Evolutionary conservation across 1,140 invertebrate genomes (phyloP).

Genomic region (Aporrectodea caliginosa): DNA sequence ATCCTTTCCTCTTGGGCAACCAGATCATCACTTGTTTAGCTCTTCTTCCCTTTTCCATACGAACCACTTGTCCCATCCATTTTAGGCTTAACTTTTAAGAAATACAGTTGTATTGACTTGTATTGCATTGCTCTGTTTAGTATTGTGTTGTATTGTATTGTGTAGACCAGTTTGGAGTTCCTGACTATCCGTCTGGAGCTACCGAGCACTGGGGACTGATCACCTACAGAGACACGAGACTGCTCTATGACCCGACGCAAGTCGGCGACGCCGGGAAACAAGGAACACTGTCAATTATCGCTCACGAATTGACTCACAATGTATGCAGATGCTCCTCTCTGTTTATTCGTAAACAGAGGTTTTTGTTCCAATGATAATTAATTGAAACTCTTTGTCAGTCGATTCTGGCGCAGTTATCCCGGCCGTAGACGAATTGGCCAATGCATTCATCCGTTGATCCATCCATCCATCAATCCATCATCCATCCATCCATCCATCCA

Average conservation of each 20-base stretch:
- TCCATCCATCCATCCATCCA: too few relatives aligned
- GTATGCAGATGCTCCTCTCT: conserved; percentile 34
- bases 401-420: background rate
- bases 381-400: background rate
- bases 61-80: too few relatives aligned
- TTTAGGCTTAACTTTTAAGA: too few relatives aligned
- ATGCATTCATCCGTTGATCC: too few relatives aligned
- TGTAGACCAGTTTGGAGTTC: conserved; percentile 53
- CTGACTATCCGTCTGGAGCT: conserved; percentile 53
- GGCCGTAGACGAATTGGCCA: background rate
- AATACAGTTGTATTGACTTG: too few relatives aligned
- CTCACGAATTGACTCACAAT: conserved; percentile 80
- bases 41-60: too few relatives aligned
- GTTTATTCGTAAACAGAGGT: too few relatives aligned
- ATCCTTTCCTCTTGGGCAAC: background rate
- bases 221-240: conserved; percentile 55
- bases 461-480: too few relatives aligned
- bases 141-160: too few relatives aligned
- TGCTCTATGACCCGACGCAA: conserved; percentile 69
- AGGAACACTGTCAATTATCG: conserved; percentile 77
- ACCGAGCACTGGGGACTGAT: conserved; percentile 57
- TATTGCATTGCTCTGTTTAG: too few relatives aligned
- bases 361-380: background rate
- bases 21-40: background rate
- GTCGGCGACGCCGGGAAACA: conserved; percentile 73